Evolutionary conservation across 2,797 vertebrate species (phyloP).

Genomic region (Trachops cirrhosus): DNA sequence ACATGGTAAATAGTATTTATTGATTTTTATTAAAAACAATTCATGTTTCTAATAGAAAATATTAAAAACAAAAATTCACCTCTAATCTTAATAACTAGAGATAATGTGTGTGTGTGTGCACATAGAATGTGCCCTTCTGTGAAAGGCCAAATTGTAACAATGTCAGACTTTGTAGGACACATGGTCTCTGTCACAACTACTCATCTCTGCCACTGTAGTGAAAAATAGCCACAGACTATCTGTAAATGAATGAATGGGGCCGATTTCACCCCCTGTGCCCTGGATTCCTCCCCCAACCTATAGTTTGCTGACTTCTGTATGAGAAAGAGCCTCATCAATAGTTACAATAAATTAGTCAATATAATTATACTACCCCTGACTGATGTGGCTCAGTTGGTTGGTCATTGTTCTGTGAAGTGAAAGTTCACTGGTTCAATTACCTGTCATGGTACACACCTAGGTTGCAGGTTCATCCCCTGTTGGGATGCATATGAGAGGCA

Average conservation of each 20-base stretch:
- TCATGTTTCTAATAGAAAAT: background rate
- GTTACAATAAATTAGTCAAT: background rate
- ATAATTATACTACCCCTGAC: background rate
- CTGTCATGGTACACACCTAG: background rate
- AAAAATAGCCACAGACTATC: background rate
- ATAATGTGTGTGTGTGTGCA: background rate
- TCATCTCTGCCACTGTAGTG: background rate
- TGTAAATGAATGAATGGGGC: background rate
- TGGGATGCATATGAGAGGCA: background rate
- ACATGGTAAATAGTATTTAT: background rate
- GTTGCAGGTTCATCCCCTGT: background rate
- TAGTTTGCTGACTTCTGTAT: background rate
- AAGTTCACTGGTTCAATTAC: background rate
- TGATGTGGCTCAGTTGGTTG: background rate
- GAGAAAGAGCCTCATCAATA: background rate
- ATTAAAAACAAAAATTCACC: background rate
- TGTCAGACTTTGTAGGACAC: background rate
- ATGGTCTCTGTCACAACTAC: background rate
- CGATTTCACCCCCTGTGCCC: rapidly evolving
- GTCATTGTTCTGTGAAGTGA: background rate
- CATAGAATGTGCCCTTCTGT: background rate
- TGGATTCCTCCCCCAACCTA: background rate
- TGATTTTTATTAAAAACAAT: background rate
- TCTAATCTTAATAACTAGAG: background rate
- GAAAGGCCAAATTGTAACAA: background rate